Percentiles rank a stretch among this genome's conserved stretches.
phyloP scores from a whole-genome alignment of 2,888 invertebrate genomes.

The Conops quadrifasciatus region DNA sequence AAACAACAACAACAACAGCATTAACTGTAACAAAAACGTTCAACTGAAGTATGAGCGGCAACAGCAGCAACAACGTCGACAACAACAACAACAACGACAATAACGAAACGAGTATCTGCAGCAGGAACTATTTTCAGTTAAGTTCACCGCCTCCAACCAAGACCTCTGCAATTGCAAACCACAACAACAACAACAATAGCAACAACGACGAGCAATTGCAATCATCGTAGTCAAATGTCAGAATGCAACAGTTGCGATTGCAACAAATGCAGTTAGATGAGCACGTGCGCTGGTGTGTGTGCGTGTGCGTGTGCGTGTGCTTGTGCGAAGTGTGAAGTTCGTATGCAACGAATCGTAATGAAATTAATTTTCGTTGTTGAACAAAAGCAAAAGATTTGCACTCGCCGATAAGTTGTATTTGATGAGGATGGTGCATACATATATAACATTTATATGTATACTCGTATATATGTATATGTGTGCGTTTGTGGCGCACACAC shows the following conservation, averaged over 20 bases:
- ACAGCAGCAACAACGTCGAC: slow-evolving; percentile 5
- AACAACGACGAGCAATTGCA: background rate
- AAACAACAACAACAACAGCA: slow-evolving; percentile 21
- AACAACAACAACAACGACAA: background rate
- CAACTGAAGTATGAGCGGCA: slow-evolving; percentile 29
- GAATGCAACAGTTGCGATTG: slow-evolving; percentile 11
- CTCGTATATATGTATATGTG: slow-evolving; percentile 6
- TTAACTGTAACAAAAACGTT: slow-evolving; percentile 39
- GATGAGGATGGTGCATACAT: slow-evolving; percentile 17
- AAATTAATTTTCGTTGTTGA: slow-evolving; percentile 35
- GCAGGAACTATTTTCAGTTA: background rate
- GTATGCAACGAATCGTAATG: slow-evolving; percentile 29
- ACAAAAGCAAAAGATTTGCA: slow-evolving; percentile 36
- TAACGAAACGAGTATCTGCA: background rate
- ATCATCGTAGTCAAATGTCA: background rate
- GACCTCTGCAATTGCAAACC: background rate
- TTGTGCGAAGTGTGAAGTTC: slow-evolving; percentile 32
- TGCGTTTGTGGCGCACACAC: slow-evolving; percentile 14
- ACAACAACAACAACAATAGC: slow-evolving; percentile 2
- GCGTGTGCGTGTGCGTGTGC: background rate
- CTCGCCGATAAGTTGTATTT: slow-evolving; percentile 30
- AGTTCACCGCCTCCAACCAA: slow-evolving; percentile 40
- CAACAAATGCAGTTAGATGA: too few relatives aligned
- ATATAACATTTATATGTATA: background rate
- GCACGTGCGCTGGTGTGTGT: background rate